Percentiles rank a stretch among this genome's conserved stretches.
phyloP scores from a whole-genome alignment of 2,113 vertebrate genomes.

The Salvelinus sp. region DNA sequence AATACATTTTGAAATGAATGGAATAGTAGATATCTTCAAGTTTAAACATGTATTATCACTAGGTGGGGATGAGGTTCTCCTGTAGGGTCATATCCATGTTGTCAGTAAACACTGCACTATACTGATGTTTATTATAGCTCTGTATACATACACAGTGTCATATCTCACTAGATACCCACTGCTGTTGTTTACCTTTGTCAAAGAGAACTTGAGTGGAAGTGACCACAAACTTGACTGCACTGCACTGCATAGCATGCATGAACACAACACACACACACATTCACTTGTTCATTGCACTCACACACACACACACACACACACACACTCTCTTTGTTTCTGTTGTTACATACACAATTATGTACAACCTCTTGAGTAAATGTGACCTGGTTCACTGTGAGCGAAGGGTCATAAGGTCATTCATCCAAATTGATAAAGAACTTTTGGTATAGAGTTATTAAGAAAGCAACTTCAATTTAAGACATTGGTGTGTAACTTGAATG shows the following conservation, averaged over 20 bases:
- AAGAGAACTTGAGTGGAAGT: constrained; percentile 27
- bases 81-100: no score
- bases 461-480: constrained; percentile 61
- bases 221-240: constrained; percentile 23
- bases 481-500: constrained; percentile 72
- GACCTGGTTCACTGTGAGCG: constrained; percentile 88
- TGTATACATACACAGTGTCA: no score
- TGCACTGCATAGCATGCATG: constrained; percentile 29
- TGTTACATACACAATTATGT: not conserved
- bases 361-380: constrained; percentile 70
- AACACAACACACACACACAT: constrained; percentile 4
- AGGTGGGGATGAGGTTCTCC: no score
- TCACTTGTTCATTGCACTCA: constrained; percentile 8
- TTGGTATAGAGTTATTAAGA: constrained; percentile 62
- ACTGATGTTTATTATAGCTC: no score
- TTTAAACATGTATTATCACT: no score
- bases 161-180: no score
- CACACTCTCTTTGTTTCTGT: not conserved
- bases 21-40: no score
- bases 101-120: no score
- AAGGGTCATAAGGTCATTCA: constrained; percentile 75
- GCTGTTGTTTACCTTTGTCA: constrained; percentile 30
- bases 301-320: constrained; percentile 4
- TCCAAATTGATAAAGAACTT: constrained; percentile 67
- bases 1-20: no score